These are phyloP conservation scores for Galerucella nymphaeae DNA, from an alignment of 2,888 invertebrate genomes.

Conservation along the genomic window DNA sequence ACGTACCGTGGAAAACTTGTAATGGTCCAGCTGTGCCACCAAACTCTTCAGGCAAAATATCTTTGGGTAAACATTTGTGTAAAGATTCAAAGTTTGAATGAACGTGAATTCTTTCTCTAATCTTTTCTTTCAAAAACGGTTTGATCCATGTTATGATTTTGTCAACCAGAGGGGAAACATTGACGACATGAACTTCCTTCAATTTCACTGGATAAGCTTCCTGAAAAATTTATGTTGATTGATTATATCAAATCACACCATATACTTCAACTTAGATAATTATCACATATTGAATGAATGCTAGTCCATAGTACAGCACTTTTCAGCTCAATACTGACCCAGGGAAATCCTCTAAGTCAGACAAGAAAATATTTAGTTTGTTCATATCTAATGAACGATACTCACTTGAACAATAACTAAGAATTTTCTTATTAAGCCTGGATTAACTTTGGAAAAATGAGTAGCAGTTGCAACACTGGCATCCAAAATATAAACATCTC, in stretches of 20 bases:
- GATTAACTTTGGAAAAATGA: slow-evolving; percentile 88
- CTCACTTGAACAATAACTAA: slow-evolving; percentile 79
- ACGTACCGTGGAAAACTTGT: slow-evolving; percentile 76
- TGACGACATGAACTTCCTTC: slow-evolving; percentile 88
- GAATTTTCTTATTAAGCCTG: slow-evolving; percentile 85
- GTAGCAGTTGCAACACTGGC: slow-evolving; percentile 82
- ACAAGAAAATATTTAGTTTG: too few species aligned
- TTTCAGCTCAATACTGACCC: too few species aligned
- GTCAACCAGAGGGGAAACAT: slow-evolving; percentile 85
- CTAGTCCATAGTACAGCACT: too few species aligned
- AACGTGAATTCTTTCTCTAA: slow-evolving; percentile 83
- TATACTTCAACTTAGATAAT: too few species aligned
- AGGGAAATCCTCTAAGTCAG: too few species aligned
- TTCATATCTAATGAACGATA: neutral
- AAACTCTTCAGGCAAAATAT: slow-evolving; percentile 84
- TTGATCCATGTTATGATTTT: slow-evolving; percentile 88
- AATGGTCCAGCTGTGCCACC: slow-evolving; percentile 83
- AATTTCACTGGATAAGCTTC: slow-evolving; percentile 90
- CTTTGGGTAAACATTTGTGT: slow-evolving; percentile 82
- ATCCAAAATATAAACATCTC: slow-evolving; percentile 85
- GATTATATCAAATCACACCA: too few species aligned
- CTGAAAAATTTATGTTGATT: slow-evolving; percentile 61
- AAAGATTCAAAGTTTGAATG: slow-evolving; percentile 80
- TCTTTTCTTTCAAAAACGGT: slow-evolving; percentile 89
- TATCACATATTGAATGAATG: too few species aligned